These are phyloP conservation scores for Bombyx mori DNA, from an alignment of 1,140 invertebrate species.

Conservation along the genomic window ASM3026992v2 NC_085107.1:14728001-14728500, in stretches of 20 bases:
- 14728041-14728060: conserved; percentile 38
- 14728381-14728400: conserved; percentile 10
- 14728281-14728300: conserved; percentile 12
- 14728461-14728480: conserved; percentile 64
- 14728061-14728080: conserved; percentile 12
- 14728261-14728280: conserved; percentile 20
- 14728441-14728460: conserved; percentile 52
- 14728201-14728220: conserved; percentile 60
- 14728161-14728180: conserved; percentile 48
- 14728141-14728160: conserved; percentile 66
- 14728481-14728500: conserved; percentile 45
- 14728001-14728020: conserved; percentile 32
- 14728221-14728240: conserved; percentile 65
- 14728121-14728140: conserved; percentile 21
- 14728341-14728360: conserved; percentile 20
- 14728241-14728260: conserved; percentile 28
- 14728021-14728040: conserved; percentile 51
- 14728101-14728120: conserved; percentile 17
- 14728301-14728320: conserved; percentile 1
- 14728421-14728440: conserved; percentile 59
- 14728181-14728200: conserved; percentile 60
- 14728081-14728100: conserved; percentile 27
- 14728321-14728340: conserved; percentile 64
- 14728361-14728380: conserved; percentile 17
- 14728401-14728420: conserved; percentile 15